phyloP scores from a whole-genome alignment of 2,113 vertebrate species.

The Micronycteris hirsuta region DNA sequence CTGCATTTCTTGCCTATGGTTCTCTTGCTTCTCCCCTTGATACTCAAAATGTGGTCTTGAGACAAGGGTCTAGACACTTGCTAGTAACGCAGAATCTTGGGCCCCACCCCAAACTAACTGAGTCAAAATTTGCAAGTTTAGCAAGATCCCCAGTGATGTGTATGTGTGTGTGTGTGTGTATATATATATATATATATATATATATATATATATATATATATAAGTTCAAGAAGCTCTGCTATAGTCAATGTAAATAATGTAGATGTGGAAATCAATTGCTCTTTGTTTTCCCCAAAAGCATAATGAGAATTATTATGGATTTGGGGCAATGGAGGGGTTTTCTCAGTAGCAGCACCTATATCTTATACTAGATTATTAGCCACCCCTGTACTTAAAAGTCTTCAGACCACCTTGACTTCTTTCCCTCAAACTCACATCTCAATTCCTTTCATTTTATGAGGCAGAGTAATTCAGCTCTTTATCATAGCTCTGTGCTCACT shows the following conservation, averaged over 20 bases:
- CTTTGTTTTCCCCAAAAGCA: neutral
- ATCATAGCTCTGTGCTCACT: neutral
- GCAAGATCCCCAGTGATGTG: neutral
- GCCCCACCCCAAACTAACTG: neutral
- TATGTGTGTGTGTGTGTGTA: neutral
- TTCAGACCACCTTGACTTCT: neutral
- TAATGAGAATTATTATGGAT: neutral
- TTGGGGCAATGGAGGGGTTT: neutral
- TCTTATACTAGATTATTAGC: neutral
- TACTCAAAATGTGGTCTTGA: neutral
- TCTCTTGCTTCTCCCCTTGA: neutral
- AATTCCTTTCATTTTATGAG: neutral
- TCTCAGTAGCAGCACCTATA: neutral
- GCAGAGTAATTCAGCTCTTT: neutral
- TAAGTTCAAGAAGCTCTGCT: neutral
- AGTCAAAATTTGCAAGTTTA: constrained; percentile 1
- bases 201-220: neutral
- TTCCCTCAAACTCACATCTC: neutral
- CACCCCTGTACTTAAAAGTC: neutral
- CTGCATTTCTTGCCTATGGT: neutral
- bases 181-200: neutral
- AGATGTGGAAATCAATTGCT: neutral
- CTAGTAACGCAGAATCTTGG: neutral
- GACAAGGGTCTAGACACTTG: neutral
- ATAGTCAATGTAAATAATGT: neutral